These are phyloP conservation scores for Oryzias dopingdopingensis DNA, from an alignment of 2,797 vertebrate genomes.

Conservation along the genomic window DNA sequence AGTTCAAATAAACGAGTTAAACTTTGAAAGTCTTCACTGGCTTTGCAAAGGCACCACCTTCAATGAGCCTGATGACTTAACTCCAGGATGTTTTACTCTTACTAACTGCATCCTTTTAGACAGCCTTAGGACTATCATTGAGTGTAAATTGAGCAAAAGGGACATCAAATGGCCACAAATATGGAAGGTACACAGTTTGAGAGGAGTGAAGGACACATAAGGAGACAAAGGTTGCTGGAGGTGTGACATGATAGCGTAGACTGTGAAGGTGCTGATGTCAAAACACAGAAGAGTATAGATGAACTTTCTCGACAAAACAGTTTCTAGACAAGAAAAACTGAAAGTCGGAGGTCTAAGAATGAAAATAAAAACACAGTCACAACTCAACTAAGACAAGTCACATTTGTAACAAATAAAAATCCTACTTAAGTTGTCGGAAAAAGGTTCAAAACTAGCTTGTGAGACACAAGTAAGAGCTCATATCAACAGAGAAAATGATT, in stretches of 20 bases:
- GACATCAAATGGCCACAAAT: slow-evolving; percentile 69
- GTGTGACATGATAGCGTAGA: slow-evolving; percentile 44
- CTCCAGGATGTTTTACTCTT: slow-evolving; percentile 7
- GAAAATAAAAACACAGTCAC: slow-evolving; percentile 30
- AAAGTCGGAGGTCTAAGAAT: slow-evolving; percentile 33
- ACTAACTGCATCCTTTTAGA: slow-evolving; percentile 65
- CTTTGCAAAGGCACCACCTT: too few species aligned
- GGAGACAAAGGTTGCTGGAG: slow-evolving; percentile 60
- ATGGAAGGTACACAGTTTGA: slow-evolving; percentile 55
- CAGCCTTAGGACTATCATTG: slow-evolving; percentile 28
- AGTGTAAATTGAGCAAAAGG: slow-evolving; percentile 37
- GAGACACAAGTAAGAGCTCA: too few species aligned
- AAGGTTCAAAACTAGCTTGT: too few species aligned
- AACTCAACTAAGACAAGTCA: slow-evolving; percentile 42
- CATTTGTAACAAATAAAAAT: slow-evolving; percentile 3
- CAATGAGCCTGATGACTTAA: not conserved
- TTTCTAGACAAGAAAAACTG: slow-evolving; percentile 14
- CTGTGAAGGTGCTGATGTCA: slow-evolving; percentile 58
- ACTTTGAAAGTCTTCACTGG: too few species aligned
- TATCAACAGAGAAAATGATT: too few species aligned
- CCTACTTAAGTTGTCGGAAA: too few species aligned
- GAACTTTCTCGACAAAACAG: slow-evolving; percentile 49
- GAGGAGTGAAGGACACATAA: slow-evolving; percentile 58
- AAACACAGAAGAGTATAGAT: slow-evolving; percentile 59
- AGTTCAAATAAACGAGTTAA: not conserved